phyloP scores from a whole-genome alignment of 2,797 vertebrate genomes.

The Diglossa cyanea region DNA sequence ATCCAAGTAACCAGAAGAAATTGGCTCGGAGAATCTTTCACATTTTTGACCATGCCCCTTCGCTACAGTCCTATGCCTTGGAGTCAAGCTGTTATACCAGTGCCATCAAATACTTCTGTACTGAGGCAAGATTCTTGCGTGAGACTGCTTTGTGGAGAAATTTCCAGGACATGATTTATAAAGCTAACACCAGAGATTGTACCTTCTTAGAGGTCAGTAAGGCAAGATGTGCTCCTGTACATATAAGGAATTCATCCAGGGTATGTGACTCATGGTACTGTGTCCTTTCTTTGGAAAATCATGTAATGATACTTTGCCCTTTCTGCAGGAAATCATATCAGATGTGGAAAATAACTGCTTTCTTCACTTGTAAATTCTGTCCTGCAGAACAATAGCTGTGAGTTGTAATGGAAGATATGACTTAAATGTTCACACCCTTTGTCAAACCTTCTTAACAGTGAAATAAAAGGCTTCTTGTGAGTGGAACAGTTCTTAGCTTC shows the following conservation, averaged over 20 bases:
- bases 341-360: background rate
- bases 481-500: background rate
- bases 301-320: background rate
- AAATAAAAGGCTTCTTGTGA: background rate
- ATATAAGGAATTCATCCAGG: background rate
- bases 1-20: background rate
- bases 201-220: background rate
- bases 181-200: background rate
- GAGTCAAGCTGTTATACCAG: background rate
- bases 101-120: background rate
- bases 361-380: background rate
- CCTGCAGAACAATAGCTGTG: background rate
- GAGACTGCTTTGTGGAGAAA: background rate
- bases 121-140: background rate
- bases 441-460: background rate
- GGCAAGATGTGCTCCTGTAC: background rate
- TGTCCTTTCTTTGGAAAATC: background rate
- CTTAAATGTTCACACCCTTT: background rate
- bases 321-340: background rate
- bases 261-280: background rate
- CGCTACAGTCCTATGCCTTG: background rate
- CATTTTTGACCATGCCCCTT: background rate
- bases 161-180: background rate
- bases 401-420: background rate
- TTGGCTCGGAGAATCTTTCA: background rate